Conservation (phyloP, 1,140 invertebrate genomes). For the Zaprionus nigranus region DNA sequence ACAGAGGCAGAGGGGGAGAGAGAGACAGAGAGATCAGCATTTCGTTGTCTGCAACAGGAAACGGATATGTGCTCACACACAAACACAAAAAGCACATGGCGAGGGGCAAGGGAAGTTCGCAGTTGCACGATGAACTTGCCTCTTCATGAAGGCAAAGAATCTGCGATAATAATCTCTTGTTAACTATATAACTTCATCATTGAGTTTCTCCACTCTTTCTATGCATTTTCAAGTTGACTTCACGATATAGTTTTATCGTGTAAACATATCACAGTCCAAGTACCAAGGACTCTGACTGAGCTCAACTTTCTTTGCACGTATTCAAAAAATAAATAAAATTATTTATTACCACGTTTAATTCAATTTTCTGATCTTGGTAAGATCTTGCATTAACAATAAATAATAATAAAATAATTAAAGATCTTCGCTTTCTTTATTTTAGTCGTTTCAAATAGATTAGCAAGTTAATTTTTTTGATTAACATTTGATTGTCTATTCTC, state of each 20-base stretch:
- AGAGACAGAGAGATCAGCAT: constrained; percentile 54
- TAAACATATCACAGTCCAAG: neutral
- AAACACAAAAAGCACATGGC: neutral
- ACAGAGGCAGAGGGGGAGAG: neutral
- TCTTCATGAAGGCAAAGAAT: neutral
- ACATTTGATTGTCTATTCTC: neutral
- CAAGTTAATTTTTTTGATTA: neutral
- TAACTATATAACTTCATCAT: neutral
- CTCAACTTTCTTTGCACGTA: neutral
- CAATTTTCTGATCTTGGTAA: neutral
- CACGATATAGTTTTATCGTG: neutral
- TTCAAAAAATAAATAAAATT: neutral
- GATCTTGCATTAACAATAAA: neutral
- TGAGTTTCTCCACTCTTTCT: neutral
- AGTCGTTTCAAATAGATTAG: neutral
- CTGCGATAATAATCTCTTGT: neutral
- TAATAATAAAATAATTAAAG: neutral
- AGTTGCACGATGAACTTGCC: neutral
- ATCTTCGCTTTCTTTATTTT: neutral
- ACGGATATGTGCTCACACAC: constrained; percentile 50
- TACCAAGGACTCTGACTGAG: neutral
- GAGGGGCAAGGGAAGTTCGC: neutral
- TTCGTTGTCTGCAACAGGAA: constrained; percentile 63
- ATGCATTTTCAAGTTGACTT: neutral
- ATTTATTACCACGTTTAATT: too few relatives aligned